Percentiles rank a stretch among this genome's conserved stretches.
These are phyloP conservation scores for Ennomos erosarius DNA, from an alignment of 2,888 invertebrate species.

Conservation along the genomic window DNA sequence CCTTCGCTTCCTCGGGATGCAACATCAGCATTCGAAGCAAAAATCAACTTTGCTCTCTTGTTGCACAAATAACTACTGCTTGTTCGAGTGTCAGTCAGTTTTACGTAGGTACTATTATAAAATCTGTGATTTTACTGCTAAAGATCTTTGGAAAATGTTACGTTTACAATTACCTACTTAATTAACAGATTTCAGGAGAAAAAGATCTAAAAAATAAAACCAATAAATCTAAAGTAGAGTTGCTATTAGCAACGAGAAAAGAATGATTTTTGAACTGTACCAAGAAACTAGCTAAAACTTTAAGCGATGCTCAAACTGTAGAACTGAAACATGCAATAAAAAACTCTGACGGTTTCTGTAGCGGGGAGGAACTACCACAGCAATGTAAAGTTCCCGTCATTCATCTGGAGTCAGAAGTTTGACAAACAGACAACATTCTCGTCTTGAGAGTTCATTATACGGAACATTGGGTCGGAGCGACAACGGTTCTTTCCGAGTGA, in stretches of 20 bases:
- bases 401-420: conserved; percentile 43
- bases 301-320: conserved; percentile 23
- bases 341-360: conserved; percentile 31
- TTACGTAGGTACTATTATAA: too few relatives aligned
- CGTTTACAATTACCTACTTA: too few relatives aligned
- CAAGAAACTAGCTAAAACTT: conserved; percentile 11
- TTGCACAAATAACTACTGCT: too few relatives aligned
- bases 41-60: too few relatives aligned
- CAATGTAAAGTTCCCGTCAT: conserved; percentile 42
- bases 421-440: conserved; percentile 47
- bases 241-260: not conserved
- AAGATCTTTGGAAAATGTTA: too few relatives aligned
- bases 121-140: too few relatives aligned
- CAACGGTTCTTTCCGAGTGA: conserved; percentile 40
- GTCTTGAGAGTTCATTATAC: conserved; percentile 48
- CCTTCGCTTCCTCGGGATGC: too few relatives aligned
- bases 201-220: too few relatives aligned
- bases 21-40: too few relatives aligned
- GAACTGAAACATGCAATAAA: conserved; percentile 36
- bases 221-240: too few relatives aligned
- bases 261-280: conserved; percentile 1
- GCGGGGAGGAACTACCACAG: conserved; percentile 37
- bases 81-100: too few relatives aligned
- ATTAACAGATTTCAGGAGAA: too few relatives aligned
- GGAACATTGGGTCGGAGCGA: conserved; percentile 45